phyloP scores from a whole-genome alignment of 2,113 vertebrate genomes.

The Tychaedon coryphoeus region DNA sequence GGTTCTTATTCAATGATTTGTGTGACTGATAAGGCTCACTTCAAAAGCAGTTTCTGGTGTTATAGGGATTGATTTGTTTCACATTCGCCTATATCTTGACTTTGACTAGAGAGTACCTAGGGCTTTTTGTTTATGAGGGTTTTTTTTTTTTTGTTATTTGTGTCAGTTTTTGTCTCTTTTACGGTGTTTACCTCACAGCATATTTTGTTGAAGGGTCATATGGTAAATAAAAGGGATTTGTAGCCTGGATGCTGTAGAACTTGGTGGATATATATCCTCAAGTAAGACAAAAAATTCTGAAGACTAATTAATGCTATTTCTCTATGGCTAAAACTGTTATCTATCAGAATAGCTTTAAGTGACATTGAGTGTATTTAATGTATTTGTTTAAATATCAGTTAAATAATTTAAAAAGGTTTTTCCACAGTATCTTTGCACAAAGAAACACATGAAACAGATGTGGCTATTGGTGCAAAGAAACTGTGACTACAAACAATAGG shows the following conservation, averaged over 20 bases:
- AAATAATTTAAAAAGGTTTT: not conserved
- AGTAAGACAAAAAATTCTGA: not conserved
- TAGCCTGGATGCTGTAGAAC: not conserved
- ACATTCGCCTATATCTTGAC: not conserved
- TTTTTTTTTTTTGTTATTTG: not conserved
- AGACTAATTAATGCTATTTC: not conserved
- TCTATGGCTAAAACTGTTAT: not conserved
- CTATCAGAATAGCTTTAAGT: not conserved
- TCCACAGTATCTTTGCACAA: not conserved
- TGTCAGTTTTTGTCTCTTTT: not conserved
- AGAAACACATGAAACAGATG: not conserved
- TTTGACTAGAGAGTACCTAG: not conserved
- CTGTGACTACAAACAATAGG: not conserved
- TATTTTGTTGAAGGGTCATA: not conserved
- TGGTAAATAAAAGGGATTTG: not conserved
- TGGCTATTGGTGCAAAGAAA: not conserved
- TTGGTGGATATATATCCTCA: not conserved
- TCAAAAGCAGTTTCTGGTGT: not conserved
- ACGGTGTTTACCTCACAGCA: not conserved
- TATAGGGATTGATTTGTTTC: not conserved
- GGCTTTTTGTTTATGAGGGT: not conserved
- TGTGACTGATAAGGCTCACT: not conserved
- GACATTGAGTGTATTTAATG: not conserved
- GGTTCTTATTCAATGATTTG: not conserved
- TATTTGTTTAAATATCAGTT: not conserved